Base-by-base conservation (phyloP, 1,140 invertebrate species). In the Halictus rubicundus region DNA sequence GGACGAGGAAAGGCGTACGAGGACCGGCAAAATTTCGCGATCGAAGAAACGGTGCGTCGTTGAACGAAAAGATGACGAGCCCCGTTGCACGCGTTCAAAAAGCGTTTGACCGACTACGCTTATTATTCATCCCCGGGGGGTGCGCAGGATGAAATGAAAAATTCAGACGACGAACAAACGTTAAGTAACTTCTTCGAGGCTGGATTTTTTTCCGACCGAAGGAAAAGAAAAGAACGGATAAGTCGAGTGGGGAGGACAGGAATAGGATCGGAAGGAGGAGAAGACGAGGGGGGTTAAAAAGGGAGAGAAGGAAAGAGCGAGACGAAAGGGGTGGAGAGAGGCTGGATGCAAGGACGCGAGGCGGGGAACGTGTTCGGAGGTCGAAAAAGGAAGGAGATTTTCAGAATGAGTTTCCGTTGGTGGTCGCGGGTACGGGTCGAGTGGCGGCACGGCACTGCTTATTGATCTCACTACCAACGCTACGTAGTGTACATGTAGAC, bases 381-480 rank as follows among this genome's bases (percentile, higher is more conserved):
- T 37, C 37, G 64, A 52, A 71, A 75, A 39, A 66, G 37, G n/a
- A 59, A 64, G 46, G 54, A 63, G 61, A 80, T 46, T 75, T 54
- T 66, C 25, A 52, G 63, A 80, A 82, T 61, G 75, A 85, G 42
- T 80, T 86, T 82, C 64, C 52, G 71, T 78, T 37, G 27, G 23
- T 46, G 73, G 25, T 68, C 77, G 75, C 80, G 82, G 82, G 82
- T 64, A 87, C 80, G 78, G 71, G 73, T 88, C 70, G 87, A 88
- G 88, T 84, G 83, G 82, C 80, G 83, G 83, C 81, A 89, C 88
- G 87, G 85, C 86, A 89, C 89, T 90, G 89, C 88, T 90, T 90
- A 90, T 90, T 89, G 89, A 90, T 90, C 89, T 89, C 88, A 87
- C 88, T 84, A 89, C 89, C 78, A 89, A 89, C 87, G 89, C 78